phyloP scores from a whole-genome alignment of 2,797 vertebrate species.

The Microctenopoma steveboyesi region DNA sequence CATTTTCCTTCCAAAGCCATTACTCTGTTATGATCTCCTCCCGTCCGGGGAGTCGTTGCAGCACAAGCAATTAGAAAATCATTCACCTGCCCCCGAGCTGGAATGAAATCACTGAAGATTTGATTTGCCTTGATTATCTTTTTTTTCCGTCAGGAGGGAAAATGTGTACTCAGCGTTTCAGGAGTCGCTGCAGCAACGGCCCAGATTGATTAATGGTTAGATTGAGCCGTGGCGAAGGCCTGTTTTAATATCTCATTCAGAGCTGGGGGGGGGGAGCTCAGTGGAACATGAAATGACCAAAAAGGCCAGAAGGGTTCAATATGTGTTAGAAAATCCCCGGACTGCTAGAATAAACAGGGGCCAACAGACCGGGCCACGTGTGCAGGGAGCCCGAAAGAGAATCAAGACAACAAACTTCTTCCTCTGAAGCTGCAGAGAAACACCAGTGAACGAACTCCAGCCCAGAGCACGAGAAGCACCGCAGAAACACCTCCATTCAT shows the following conservation, averaged over 20 bases:
- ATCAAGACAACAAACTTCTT: background rate
- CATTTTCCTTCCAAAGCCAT: conserved; percentile 42
- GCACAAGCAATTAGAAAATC: conserved; percentile 58
- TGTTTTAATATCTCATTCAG: conserved; percentile 6
- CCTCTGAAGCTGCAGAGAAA: background rate
- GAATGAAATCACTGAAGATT: conserved; percentile 62
- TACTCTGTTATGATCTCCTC: conserved; percentile 52
- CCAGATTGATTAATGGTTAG: conserved; percentile 15
- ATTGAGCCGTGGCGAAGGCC: conserved; percentile 12
- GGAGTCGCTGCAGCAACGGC: conserved; percentile 31
- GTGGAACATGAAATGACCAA: conserved; percentile 38
- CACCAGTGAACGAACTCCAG: background rate
- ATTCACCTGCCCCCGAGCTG: conserved; percentile 28
- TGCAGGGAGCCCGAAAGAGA: conserved; percentile 1
- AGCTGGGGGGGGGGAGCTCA: conserved; percentile 19
- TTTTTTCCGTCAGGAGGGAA: conserved; percentile 38
- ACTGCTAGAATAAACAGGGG: conserved; percentile 37
- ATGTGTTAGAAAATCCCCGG: conserved; percentile 38
- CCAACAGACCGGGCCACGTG: conserved; percentile 11
- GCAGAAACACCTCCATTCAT: background rate
- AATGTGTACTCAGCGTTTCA: conserved; percentile 41
- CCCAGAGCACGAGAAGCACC: too few species aligned
- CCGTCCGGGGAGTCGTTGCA: conserved; percentile 44
- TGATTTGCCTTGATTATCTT: conserved; percentile 59
- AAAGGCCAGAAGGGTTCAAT: conserved; percentile 8